These are phyloP conservation scores for Hippopotamus amphibius DNA, from an alignment of 2,113 vertebrate species.

Conservation along the genomic window DNA sequence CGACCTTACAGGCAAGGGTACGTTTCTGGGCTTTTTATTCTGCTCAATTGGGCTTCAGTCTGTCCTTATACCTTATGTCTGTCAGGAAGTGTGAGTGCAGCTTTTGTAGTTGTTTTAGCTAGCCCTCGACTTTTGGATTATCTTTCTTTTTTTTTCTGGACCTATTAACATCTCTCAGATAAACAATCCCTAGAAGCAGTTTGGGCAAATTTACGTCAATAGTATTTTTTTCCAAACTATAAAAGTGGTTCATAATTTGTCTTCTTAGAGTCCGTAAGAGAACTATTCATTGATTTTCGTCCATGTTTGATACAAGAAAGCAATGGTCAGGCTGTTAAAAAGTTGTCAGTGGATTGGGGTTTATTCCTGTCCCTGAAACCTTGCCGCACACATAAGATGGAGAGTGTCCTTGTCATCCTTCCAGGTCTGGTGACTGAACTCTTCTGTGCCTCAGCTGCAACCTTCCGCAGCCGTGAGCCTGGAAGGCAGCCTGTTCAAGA, in stretches of 20 bases:
- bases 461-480: neutral
- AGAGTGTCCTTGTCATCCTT: neutral
- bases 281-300: neutral
- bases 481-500: slow-evolving; percentile 41
- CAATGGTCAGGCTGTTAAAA: neutral
- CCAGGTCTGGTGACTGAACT: neutral
- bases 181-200: neutral
- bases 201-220: neutral
- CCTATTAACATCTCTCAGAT: neutral
- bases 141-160: neutral
- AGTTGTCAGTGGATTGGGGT: neutral
- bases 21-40: neutral
- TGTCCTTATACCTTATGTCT: neutral
- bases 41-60: neutral
- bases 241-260: neutral
- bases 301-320: neutral
- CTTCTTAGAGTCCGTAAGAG: neutral
- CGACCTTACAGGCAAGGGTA: neutral
- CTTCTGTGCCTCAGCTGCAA: neutral
- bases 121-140: neutral
- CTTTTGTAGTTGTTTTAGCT: neutral
- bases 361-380: neutral
- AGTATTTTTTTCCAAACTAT: neutral
- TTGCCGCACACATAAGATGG: neutral
- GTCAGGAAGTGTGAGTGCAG: neutral